Conservation (phyloP, 2,888 invertebrate species). For the Caenorhabditis sp. region DNA sequence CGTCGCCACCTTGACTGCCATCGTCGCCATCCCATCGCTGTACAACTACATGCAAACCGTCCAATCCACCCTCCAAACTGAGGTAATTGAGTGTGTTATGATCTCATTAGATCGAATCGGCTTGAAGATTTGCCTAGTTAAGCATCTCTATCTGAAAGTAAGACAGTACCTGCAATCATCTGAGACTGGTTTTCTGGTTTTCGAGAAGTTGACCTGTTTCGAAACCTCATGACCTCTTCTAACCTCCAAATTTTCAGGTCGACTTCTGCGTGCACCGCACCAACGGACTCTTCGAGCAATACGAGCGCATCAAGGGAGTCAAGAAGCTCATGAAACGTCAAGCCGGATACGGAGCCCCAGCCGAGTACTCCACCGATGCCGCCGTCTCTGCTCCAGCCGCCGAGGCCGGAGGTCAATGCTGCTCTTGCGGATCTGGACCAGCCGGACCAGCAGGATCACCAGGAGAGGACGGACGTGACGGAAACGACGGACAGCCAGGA, state of each 20-base stretch:
- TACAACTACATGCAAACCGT: conserved; percentile 83
- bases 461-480: conserved; percentile 78
- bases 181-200: too few species aligned
- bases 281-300: conserved; percentile 76
- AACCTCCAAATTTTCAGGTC: conserved; percentile 63
- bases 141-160: too few species aligned
- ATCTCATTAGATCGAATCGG: not conserved
- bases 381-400: conserved; percentile 53
- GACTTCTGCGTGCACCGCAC: conserved; percentile 80
- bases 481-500: conserved; percentile 76
- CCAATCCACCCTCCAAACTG: conserved; percentile 80
- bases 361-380: conserved; percentile 61
- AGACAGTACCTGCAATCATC: too few species aligned
- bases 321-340: conserved; percentile 74
- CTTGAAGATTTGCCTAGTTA: too few species aligned
- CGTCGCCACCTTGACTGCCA: conserved; percentile 80
- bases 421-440: conserved; percentile 77
- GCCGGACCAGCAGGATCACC: conserved; percentile 78
- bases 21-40: conserved; percentile 81
- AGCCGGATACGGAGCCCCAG: conserved; percentile 72
- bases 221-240: not conserved
- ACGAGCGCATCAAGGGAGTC: conserved; percentile 75
- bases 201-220: too few species aligned
- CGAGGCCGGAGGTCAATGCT: conserved; percentile 69
- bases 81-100: conserved; percentile 64